A percentile compares a stretch with the other conserved stretches of the same genome.
phyloP scores from a whole-genome alignment of 1,140 invertebrate genomes.

The Paracyclopina nana region DNA sequence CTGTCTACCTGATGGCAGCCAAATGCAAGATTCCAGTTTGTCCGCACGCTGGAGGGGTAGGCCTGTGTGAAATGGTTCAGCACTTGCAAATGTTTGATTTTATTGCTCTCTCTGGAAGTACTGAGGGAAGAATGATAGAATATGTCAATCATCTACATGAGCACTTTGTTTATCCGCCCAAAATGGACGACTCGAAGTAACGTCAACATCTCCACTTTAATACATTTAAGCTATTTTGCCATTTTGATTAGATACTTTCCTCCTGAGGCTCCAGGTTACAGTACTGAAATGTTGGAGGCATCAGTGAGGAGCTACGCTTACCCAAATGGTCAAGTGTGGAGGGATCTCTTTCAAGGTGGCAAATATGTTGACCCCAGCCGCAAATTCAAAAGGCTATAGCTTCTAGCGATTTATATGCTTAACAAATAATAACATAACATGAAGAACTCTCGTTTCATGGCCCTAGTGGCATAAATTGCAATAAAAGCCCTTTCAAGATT shows the following conservation, averaged over 20 bases:
- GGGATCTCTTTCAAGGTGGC: constrained; percentile 32
- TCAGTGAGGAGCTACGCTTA: constrained; percentile 45
- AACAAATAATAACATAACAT: too few relatives aligned
- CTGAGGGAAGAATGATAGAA: constrained; percentile 51
- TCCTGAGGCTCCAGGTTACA: constrained; percentile 53
- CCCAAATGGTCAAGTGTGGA: constrained; percentile 52
- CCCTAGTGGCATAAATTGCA: too few relatives aligned
- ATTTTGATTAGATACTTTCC: constrained; percentile 37
- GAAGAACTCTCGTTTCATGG: too few relatives aligned
- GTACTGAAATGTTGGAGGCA: constrained; percentile 46
- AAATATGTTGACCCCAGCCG: constrained; percentile 17
- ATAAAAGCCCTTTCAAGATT: too few relatives aligned
- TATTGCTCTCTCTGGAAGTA: constrained; percentile 43
- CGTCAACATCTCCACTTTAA: neutral
- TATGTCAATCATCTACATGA: constrained; percentile 74
- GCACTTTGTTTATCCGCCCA: constrained; percentile 53
- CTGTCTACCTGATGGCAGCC: constrained; percentile 68
- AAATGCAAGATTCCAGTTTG: constrained; percentile 59
- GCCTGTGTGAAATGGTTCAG: constrained; percentile 77
- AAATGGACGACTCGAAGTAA: constrained; percentile 34
- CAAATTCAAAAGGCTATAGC: constrained; percentile 3
- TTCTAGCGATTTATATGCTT: too few relatives aligned
- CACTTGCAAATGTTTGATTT: constrained; percentile 72
- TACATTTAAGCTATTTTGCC: neutral
- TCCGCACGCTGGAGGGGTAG: constrained; percentile 78